Base-by-base conservation (phyloP, 2,888 invertebrate species). In the Coronaproctus castanopsis region DNA sequence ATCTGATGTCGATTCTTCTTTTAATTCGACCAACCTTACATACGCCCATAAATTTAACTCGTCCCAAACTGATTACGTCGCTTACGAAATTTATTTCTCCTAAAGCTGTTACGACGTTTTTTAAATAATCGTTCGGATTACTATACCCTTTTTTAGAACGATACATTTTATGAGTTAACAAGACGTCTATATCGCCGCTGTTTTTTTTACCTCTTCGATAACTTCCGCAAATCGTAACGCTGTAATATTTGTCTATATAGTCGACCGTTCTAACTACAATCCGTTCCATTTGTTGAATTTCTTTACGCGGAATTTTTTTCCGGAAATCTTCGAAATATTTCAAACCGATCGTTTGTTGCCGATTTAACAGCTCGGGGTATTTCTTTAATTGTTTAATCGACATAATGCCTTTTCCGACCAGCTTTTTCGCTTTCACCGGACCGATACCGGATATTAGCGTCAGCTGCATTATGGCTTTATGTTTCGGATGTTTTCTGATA, bases 1-100 rank as follows among this genome's bases (percentile, higher is more conserved):
- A 69, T 56, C 85, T 75, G 63, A 87, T 81, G 68, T 86, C 86
- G 59, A 87, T 73, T 61, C 86, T 76, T 58, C 86, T 74, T 57
- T 74, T 74, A 18, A 75, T 69, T 2, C 67, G 62, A 18, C 73
- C 70, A n/a, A 82, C 69, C 57, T 75, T 76, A 67, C 85, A 86
- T 0, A 84, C 84, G 54, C 86, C 86, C 86, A 87, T 86, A 71
- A 84, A 87, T 70, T 87, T 87, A 0, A 80, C 78, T 61, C 80
- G 80, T 8, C 86, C 87, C 50, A 80, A 71, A 14, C 86, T 84
- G 60, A 87, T 74, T 2, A 78, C 80, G 65, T 87, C 86, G 1
- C 79, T 81, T 21, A 87, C 75, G 2, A 87, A 72, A 19, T 71
- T 68, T 54, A 68, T 70, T 36, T 76, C 71, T 67, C 79, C 73